Evolutionary conservation across 1,140 invertebrate genomes (phyloP).

Genomic region (Planococcus citri): DNA sequence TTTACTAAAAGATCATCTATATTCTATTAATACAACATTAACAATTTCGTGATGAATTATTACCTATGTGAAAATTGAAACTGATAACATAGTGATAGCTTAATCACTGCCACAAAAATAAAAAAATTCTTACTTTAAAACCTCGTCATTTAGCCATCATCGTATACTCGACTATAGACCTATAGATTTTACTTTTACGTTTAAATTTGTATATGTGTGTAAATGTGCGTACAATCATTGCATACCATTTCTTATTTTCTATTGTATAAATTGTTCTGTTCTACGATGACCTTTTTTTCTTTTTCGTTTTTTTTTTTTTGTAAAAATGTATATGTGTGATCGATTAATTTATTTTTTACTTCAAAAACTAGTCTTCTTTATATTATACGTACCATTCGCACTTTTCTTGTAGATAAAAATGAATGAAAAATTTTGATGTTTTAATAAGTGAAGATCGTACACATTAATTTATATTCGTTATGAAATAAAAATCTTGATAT

Average conservation of each 20-base stretch:
- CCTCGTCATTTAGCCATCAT: no score
- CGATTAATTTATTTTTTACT: background rate
- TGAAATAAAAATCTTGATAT: background rate
- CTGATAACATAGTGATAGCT: no score
- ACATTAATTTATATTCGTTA: constrained; percentile 11
- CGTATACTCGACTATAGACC: no score
- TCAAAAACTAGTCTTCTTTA: constrained; percentile 12
- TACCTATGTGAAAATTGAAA: no score
- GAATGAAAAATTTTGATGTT: background rate
- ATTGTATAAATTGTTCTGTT: background rate
- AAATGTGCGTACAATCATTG: constrained; percentile 14
- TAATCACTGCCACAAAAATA: no score
- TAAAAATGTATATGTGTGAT: constrained; percentile 17
- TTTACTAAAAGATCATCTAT: no score
- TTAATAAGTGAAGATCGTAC: background rate
- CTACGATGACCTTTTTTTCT: background rate
- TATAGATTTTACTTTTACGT: no score
- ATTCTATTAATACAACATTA: no score
- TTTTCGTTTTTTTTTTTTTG: background rate
- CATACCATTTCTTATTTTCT: background rate
- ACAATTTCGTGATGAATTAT: no score
- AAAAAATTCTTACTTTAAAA: no score
- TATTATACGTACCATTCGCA: constrained; percentile 14
- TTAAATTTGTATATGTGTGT: background rate
- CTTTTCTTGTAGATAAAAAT: constrained; percentile 19